Base-by-base conservation (phyloP, 2,888 invertebrate species). In the Zhuqinia jingwanae region DNA sequence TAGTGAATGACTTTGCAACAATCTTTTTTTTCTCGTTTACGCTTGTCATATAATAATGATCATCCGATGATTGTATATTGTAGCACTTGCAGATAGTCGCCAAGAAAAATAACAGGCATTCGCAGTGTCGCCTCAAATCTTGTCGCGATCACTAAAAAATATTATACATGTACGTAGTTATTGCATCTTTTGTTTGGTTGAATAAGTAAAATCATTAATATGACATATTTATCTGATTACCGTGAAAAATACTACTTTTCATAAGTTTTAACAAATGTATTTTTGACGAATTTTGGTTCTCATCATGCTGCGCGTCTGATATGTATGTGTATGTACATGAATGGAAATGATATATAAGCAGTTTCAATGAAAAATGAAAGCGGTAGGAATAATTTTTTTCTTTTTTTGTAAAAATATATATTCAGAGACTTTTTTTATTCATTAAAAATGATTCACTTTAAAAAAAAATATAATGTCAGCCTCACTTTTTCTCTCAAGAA, bases 401-500 rank as follows among this genome's bases (percentile, higher is more conserved):
- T 13, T 42, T 60, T 27, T 17, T 30, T 30, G 10, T 27, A 76
- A 42, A 76, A 83, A 82, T 53, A 45, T 53, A 45, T 45, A 42
- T 45, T 58, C 30, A 68, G 50, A 60, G 60, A 63, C 65, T 82
- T 20, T 68, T 58, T 60, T 79, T 75, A 81, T 77, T 80, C 68
- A 50, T 78, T 45, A 15, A 58, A 85, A 85, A 75, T 27, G 36
- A 68, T 70, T 81, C 25, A 20, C 36, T 84, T 65, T 70, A 22
- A 17, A 65, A 78, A 65, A 63, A 76, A 76, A 79, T 63, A 84
- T 79, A 80, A 80, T 85, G 85, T 85, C 85, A 85, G 85, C 85
- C 85, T 85, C 85, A 63, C 73, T 85, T 85, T 63, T 85, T 85
- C 85, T 85, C 85, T 85, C 85, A 76, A 77, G 30, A 83, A 60